Evolutionary conservation across 2,888 invertebrate species (phyloP), one percentile per base, ranked within the genome.

Genomic region (Rhimphoctona megacephalus): DNA sequence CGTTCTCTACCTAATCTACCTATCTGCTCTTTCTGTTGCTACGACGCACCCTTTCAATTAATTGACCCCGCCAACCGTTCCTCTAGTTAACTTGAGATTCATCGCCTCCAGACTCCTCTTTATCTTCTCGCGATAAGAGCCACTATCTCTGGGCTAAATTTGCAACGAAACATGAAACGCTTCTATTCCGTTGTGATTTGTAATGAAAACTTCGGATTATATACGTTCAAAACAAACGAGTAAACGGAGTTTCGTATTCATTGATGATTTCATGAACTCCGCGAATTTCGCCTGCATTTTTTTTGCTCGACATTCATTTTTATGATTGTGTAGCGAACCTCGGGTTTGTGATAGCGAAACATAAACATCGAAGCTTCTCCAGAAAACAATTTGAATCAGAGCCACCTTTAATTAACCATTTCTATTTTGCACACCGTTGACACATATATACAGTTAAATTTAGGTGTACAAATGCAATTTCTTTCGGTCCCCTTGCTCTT

Each of bases 21-120:
- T 80, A 77, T 82, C 73, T 66, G 73, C 66, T 73, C 81, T 82
- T 87, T 49, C 77, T 46, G 77, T 72, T 85, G 88, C 87, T 90
- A 90, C 92, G 87, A 86, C 90, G 90, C 91, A 92, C 93, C 93
- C 93, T 93, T 93, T 92, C 93, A 92, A 93, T 94, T 94, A 94
- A 94, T 93, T 93, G 92, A 89, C 90, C 89, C 87, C 83, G 77
- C 61, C 72, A 66, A 72, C 39, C 49, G 82, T 81, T 85, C 77
- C 83, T 81, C 90, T 92, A 91, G 92, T 92, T 93, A 92, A 93
- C 92, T 91, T 90, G 93, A 93, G 93, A 93, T 93, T 93, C 93
- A 92, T 92, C 91, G 91, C 87, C 89, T 89, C 81, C 87, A 82
- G 80, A 79, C 25, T 70, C 81, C 46, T 22, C 78, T 83, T 49